These are phyloP conservation scores for Buphagus erythrorhynchus DNA, from an alignment of 2,797 vertebrate species.

Conservation along the genomic window DNA sequence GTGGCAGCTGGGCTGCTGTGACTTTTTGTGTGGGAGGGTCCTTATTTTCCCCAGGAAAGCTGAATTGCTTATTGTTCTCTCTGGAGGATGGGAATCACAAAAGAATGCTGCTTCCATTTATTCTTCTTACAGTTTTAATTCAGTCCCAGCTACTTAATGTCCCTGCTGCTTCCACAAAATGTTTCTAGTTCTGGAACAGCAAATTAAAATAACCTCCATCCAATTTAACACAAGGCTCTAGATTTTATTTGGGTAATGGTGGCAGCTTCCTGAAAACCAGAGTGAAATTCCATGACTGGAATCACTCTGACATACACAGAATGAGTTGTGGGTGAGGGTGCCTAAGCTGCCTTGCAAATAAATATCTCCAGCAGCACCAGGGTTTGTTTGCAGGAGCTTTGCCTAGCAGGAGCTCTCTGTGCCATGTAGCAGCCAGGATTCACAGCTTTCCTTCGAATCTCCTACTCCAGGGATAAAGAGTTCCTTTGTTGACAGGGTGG, in stretches of 20 bases:
- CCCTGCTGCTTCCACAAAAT: not conserved
- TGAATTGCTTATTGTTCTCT: not conserved
- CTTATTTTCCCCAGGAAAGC: not conserved
- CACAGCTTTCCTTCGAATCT: conserved; percentile 1
- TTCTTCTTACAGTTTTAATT: not conserved
- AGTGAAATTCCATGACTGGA: not conserved
- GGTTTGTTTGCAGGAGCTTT: not conserved
- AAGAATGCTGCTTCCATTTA: not conserved
- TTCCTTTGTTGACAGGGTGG: conserved; percentile 10
- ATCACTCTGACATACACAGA: not conserved
- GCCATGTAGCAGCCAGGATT: conserved; percentile 15
- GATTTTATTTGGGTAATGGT: not conserved
- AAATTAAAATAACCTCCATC: not conserved
- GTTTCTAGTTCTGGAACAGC: not conserved
- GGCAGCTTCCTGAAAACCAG: not conserved
- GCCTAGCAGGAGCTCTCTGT: conserved; percentile 3
- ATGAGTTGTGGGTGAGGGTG: not conserved
- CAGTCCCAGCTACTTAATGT: not conserved
- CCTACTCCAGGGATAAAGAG: not conserved
- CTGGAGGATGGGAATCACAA: not conserved
- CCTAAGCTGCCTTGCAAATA: not conserved
- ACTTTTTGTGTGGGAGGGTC: not conserved
- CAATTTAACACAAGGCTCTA: not conserved
- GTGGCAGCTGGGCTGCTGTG: not conserved
- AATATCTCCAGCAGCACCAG: not conserved